phyloP scores from a whole-genome alignment of 2,888 invertebrate species.

The Drosophila meridiana region DNA sequence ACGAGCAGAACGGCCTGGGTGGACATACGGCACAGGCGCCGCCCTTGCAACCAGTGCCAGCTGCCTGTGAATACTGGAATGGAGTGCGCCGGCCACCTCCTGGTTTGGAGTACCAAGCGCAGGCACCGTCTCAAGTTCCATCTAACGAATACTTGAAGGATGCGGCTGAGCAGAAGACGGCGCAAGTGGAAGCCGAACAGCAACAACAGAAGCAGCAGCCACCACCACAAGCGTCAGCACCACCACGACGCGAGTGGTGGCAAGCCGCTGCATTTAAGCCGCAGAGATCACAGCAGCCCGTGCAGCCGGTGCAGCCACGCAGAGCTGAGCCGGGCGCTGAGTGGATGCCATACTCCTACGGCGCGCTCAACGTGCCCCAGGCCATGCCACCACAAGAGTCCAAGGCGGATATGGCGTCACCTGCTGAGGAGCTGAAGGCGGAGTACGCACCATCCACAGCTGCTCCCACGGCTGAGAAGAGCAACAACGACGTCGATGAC shows the following conservation, averaged over 20 bases:
- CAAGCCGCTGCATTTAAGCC: constrained; percentile 32
- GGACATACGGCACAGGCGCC: no score
- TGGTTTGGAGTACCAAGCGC: not conserved
- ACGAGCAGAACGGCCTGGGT: not conserved
- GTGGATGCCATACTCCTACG: constrained; percentile 44
- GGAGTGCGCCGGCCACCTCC: not conserved
- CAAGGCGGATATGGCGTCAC: no score
- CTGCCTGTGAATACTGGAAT: not conserved
- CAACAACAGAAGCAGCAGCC: not conserved
- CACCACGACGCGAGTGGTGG: constrained; percentile 30
- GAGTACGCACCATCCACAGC: not conserved
- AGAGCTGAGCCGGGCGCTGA: not conserved
- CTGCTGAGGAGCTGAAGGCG: not conserved
- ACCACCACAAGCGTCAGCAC: not conserved
- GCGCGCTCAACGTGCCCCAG: not conserved
- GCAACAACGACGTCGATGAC: not conserved
- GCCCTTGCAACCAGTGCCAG: not conserved
- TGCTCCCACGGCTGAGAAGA: not conserved
- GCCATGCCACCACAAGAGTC: not conserved
- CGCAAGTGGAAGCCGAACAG: not conserved
- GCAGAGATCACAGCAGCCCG: not conserved
- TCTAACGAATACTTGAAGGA: not conserved
- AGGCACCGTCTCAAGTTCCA: not conserved
- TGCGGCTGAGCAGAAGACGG: not conserved
- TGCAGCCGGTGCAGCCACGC: not conserved